phyloP scores from a whole-genome alignment of 30 jellyfish, hydroid and myxozoan species.

The Aurelia aurita region DNA sequence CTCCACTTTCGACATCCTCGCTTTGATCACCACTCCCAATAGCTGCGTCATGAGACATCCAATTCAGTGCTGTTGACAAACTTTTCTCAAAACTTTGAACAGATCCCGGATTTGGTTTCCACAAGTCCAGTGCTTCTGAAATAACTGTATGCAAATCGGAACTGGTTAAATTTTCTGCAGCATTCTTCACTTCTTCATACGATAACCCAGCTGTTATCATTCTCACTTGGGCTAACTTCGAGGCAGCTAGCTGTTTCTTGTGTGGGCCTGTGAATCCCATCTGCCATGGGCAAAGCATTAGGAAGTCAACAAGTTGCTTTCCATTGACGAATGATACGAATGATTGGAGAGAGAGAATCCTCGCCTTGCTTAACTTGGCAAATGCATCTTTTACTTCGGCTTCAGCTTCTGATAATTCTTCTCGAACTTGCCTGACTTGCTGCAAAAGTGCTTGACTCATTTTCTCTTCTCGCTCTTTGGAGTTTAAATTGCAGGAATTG shows the following conservation, averaged over 20 bases:
- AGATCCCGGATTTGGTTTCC: slow-evolving; percentile 47
- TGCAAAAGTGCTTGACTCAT: neutral
- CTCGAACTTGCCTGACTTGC: neutral
- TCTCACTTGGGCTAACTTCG: neutral
- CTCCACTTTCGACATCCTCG: slow-evolving; percentile 39
- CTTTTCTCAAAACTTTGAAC: neutral
- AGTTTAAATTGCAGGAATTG: neutral
- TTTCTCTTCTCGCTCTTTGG: slow-evolving; percentile 7
- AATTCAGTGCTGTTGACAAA: slow-evolving; percentile 3
- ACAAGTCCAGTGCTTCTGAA: slow-evolving; percentile 19
- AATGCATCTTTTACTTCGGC: slow-evolving; percentile 14
- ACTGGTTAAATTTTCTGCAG: neutral
- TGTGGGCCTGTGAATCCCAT: neutral
- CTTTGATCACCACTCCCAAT: slow-evolving; percentile 25
- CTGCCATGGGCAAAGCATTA: slow-evolving; percentile 3
- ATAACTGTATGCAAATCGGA: neutral
- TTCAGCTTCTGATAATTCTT: slow-evolving; percentile 19
- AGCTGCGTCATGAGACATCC: slow-evolving; percentile 25
- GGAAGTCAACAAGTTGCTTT: slow-evolving; percentile 18
- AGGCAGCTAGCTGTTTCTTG: neutral
- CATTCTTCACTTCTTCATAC: slow-evolving; percentile 2
- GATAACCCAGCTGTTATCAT: neutral
- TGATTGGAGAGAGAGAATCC: slow-evolving; percentile 5
- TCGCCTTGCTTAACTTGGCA: slow-evolving; percentile 17
- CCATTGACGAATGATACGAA: slow-evolving; percentile 12